Conservation (phyloP, 2,888 invertebrate species). For the Mesochorus sp. region DNA sequence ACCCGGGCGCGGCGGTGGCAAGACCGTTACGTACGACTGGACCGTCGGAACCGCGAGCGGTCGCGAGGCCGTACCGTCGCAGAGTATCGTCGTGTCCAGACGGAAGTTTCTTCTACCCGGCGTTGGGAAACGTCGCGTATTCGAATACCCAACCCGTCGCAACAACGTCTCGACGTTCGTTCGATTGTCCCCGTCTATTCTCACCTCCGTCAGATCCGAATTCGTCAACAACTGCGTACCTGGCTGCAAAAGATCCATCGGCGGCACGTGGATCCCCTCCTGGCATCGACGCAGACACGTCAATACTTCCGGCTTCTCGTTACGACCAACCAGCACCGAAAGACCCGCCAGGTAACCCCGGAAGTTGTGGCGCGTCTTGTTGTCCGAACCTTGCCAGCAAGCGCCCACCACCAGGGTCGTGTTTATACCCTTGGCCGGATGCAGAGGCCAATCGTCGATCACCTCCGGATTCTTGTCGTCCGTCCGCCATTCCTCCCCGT, state of each 20-base stretch:
- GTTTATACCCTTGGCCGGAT: constrained; percentile 96
- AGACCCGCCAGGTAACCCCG: constrained; percentile 95
- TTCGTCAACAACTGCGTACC: constrained; percentile 90
- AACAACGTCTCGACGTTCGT: constrained; percentile 94
- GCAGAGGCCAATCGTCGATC: constrained; percentile 99
- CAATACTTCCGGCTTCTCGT: constrained; percentile 89
- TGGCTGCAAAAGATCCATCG: constrained; percentile 89
- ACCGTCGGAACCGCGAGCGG: constrained; percentile 89
- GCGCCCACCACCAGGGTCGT: constrained; percentile 97
- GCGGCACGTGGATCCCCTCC: constrained; percentile 87
- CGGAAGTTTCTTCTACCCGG: constrained; percentile 95
- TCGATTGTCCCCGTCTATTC: constrained; percentile 95
- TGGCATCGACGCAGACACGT: constrained; percentile 91
- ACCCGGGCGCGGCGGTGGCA: constrained; percentile 92
- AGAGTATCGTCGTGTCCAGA: constrained; percentile 89
- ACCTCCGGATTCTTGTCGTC: constrained; percentile 95
- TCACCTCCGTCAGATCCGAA: constrained; percentile 92
- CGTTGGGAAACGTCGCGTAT: constrained; percentile 95
- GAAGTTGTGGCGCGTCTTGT: constrained; percentile 95
- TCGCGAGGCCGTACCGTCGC: constrained; percentile 89
- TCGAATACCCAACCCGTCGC: constrained; percentile 94
- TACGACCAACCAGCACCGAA: constrained; percentile 89
- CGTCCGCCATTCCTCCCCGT: constrained; percentile 88
- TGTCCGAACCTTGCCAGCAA: constrained; percentile 98
- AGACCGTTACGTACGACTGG: constrained; percentile 93